Base-by-base conservation (phyloP, 2,797 vertebrate genomes). In the Platalea minor region DNA sequence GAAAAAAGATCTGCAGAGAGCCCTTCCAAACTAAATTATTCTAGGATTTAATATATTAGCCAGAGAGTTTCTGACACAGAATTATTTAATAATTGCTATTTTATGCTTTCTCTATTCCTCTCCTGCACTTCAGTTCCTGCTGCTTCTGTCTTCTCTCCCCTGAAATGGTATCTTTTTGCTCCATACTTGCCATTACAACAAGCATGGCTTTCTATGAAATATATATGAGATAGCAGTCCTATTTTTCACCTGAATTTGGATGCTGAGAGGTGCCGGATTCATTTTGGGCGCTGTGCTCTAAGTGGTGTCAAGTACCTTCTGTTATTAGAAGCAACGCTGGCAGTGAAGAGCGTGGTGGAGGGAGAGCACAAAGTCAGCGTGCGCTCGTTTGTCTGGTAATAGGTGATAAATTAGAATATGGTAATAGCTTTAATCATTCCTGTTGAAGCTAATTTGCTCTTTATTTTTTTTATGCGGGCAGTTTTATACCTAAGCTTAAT, bases 351-450 rank as follows among this genome's bases (percentile, higher is more conserved):
- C 5, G 6, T 10, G n/a, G 53, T 35, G 61, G 53, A 85, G 31
- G 43, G 91, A 77, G 78, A 89, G 87, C 77, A 72, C 6, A 1
- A 64, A 92, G 61, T 60, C 89, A 74, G 80, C 2, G 2, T 13
- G 53, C 3, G 8, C 89, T 87, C 74, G 56, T 89, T 74, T 78
- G 41, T 33, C 67, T 79, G 85, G 21, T 72, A 85, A 81, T 3
- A 39, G 57, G 73, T 35, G 82, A 85, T 82, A 87, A 95, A 92
- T 82, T 41, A 75, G 54, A 57, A 41, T n/a, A 60, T 25, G 63
- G 28, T 60, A 89, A 89, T 45, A 61, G 89, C 61, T 89, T 94
- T 91, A 89, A 91, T 89, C 45, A 85, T 48, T 87, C 45, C 78
- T 64, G 17, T 60, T 60, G 74, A 72, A 91, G 85, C 74, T 89